Percentiles rank a stretch among this genome's conserved stretches.
Conservation (phyloP, 2,888 invertebrate genomes). For the Ferdinandea cuprea region DNA sequence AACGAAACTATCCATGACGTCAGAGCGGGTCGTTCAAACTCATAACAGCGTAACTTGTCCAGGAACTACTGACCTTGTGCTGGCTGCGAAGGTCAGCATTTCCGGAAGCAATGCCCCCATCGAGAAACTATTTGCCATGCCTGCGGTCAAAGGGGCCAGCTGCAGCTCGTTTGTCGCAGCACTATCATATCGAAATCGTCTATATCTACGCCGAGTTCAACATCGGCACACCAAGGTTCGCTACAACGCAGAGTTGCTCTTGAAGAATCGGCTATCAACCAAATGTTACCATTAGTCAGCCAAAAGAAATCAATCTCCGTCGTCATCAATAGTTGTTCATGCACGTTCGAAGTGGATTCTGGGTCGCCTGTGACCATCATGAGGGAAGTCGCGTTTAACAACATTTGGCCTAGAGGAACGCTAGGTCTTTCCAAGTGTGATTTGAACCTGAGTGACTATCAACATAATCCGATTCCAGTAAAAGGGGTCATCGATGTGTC, state of each 20-base stretch:
- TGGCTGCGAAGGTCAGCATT: constrained; percentile 31
- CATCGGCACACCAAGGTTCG: not conserved
- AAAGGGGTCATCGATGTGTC: constrained; percentile 35
- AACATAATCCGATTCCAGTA: constrained; percentile 43
- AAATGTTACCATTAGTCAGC: constrained; percentile 32
- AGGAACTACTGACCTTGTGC: constrained; percentile 14
- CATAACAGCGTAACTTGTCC: not conserved
- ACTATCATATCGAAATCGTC: not conserved
- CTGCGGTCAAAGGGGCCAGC: constrained; percentile 14
- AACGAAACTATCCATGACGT: constrained; percentile 25
- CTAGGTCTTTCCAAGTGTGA: constrained; percentile 8
- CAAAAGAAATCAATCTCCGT: constrained; percentile 37
- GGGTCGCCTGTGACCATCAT: constrained; percentile 49
- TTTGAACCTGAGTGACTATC: constrained; percentile 43
- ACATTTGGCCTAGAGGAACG: constrained; percentile 3
- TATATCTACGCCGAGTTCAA: not conserved
- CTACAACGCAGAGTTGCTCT: not conserved
- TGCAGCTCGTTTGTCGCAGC: constrained; percentile 24
- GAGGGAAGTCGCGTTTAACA: constrained; percentile 10
- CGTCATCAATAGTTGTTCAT: constrained; percentile 36
- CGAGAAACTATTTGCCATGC: constrained; percentile 31
- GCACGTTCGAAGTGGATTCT: constrained; percentile 47
- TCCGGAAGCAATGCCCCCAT: constrained; percentile 17
- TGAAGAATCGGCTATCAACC: constrained; percentile 20
- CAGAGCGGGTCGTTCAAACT: constrained; percentile 1